Conservation (phyloP, 2,888 invertebrate genomes). For the Eupithecia centaureata region DNA sequence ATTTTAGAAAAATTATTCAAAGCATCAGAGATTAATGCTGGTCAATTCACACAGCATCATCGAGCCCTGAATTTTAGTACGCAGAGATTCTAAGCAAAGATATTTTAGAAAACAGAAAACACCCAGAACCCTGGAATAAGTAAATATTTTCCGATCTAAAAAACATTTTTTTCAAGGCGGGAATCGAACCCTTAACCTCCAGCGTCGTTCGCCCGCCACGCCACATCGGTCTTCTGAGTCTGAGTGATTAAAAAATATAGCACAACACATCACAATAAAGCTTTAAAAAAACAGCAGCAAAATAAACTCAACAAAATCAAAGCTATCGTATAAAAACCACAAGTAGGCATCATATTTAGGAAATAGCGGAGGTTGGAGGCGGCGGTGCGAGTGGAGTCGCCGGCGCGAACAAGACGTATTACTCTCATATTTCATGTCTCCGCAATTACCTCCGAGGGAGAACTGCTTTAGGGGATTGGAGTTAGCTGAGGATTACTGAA, state of each 20-base stretch:
- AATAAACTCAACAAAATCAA: not conserved
- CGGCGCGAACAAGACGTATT: constrained; percentile 51
- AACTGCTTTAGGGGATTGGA: constrained; percentile 33
- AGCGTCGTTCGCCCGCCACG: too few relatives aligned
- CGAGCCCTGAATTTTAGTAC: too few relatives aligned
- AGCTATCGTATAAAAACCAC: not conserved
- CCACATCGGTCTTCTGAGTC: too few relatives aligned
- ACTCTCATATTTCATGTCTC: constrained; percentile 53
- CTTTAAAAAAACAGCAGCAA: not conserved
- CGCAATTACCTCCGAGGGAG: constrained; percentile 52
- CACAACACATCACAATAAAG: not conserved
- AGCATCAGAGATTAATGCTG: too few relatives aligned
- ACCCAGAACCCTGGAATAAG: too few relatives aligned
- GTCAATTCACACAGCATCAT: too few relatives aligned
- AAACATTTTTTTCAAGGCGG: too few relatives aligned
- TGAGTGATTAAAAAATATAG: not conserved
- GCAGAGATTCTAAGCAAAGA: too few relatives aligned
- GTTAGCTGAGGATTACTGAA: constrained; percentile 13
- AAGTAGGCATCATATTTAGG: constrained; percentile 17
- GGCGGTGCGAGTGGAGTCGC: constrained; percentile 32
- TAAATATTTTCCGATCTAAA: too few relatives aligned
- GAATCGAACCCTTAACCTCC: too few relatives aligned
- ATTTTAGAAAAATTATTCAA: too few relatives aligned
- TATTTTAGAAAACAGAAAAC: too few relatives aligned
- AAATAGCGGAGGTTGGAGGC: constrained; percentile 19